A percentile compares a stretch with the other conserved stretches of the same genome.
These are phyloP conservation scores for Zhengitettix transpicula DNA, from an alignment of 2,888 invertebrate genomes.

Conservation along the genomic window DNA sequence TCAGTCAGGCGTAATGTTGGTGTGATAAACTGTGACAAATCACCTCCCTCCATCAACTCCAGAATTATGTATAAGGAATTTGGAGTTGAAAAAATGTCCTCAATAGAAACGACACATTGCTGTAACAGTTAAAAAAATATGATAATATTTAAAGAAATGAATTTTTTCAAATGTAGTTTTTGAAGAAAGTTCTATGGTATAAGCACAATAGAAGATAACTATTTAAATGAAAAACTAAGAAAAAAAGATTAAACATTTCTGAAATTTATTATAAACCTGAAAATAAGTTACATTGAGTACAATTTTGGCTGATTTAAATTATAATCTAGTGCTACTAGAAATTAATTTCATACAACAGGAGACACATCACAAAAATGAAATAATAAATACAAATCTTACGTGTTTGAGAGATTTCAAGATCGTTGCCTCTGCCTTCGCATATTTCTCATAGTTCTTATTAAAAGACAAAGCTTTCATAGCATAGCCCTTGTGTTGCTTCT, in stretches of 20 bases:
- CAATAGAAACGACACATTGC: not conserved
- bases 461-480: not conserved
- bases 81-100: not conserved
- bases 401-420: not conserved
- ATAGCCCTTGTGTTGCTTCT: not conserved
- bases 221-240: too few species aligned
- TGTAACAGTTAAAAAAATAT: not conserved
- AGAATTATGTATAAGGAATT: not conserved
- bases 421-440: not conserved
- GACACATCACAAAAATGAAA: too few species aligned
- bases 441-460: not conserved
- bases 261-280: too few species aligned
- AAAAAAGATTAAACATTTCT: too few species aligned
- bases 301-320: too few species aligned
- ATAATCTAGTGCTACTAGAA: too few species aligned
- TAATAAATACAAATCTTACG: not conserved
- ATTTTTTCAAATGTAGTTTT: too few species aligned
- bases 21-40: not conserved
- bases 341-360: too few species aligned
- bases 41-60: not conserved
- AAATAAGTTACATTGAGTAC: too few species aligned
- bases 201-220: too few species aligned
- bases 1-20: not conserved
- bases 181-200: too few species aligned
- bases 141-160: too few species aligned